Conservation (phyloP, 2,113 vertebrate genomes). For the Cyphomyrus plagiostoma region DNA sequence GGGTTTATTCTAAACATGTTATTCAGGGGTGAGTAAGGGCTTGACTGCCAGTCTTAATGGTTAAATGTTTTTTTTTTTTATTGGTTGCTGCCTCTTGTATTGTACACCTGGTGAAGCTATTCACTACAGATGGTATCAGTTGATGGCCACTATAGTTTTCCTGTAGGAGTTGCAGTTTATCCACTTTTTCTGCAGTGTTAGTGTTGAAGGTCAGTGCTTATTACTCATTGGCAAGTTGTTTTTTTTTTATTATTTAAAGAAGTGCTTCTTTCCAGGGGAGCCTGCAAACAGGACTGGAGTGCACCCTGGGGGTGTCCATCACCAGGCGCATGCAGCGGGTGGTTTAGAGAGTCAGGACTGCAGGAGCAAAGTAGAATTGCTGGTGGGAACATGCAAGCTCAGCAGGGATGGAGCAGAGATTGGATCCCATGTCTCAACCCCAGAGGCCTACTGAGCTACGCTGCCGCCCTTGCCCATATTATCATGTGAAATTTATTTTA, state of each 20-base stretch:
- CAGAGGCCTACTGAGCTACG: background rate
- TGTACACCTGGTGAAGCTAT: background rate
- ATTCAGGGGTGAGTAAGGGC: background rate
- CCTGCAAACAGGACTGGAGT: background rate
- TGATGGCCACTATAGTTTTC: background rate
- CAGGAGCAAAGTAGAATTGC: background rate
- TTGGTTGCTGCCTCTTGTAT: background rate
- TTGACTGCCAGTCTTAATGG: background rate
- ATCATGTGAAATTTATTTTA: background rate
- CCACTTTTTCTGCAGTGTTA: background rate
- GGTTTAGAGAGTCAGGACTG: background rate
- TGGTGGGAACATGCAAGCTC: background rate
- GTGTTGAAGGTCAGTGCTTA: background rate
- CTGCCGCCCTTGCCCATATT: background rate
- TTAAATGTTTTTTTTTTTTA: background rate
- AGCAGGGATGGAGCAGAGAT: background rate
- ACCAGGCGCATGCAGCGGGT: background rate
- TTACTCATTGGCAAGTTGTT: background rate
- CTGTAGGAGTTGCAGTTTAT: background rate
- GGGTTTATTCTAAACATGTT: conserved; percentile 1
- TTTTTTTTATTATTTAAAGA: background rate
- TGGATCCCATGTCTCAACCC: background rate
- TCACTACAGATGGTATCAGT: background rate
- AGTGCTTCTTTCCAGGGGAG: background rate
- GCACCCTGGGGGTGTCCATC: background rate